phyloP scores from a whole-genome alignment of 2,113 vertebrate genomes.

The Alces alces region DNA sequence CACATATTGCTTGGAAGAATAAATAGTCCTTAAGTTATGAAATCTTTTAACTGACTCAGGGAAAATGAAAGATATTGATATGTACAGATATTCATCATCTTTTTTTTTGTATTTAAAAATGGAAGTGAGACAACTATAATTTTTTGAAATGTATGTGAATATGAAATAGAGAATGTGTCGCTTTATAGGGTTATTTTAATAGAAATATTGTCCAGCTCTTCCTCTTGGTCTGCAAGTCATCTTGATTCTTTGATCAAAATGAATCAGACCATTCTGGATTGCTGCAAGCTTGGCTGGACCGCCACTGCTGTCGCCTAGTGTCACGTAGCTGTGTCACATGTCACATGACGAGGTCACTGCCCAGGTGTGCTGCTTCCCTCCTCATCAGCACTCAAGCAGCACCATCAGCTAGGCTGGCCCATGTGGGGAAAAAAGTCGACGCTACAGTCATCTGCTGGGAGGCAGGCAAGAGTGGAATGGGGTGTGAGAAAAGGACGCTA shows the following conservation, averaged over 20 bases:
- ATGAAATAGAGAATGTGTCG: not conserved
- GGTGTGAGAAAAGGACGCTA: not conserved
- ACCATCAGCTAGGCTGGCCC: not conserved
- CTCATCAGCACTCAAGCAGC: not conserved
- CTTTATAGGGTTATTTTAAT: not conserved
- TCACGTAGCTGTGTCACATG: not conserved
- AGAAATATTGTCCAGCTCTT: not conserved
- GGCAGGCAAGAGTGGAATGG: not conserved
- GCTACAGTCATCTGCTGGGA: not conserved
- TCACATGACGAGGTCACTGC: slow-evolving; percentile 20
- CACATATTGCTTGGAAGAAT: not conserved
- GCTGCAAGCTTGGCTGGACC: not conserved
- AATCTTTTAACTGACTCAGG: not conserved
- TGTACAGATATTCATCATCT: not conserved
- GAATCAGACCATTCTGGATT: not conserved
- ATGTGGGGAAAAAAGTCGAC: not conserved
- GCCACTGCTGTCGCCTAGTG: not conserved
- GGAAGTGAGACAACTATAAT: not conserved
- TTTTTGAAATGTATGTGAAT: not conserved
- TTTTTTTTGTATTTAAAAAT: not conserved
- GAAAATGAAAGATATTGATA: not conserved
- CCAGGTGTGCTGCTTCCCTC: not conserved
- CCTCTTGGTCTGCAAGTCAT: slow-evolving; percentile 6
- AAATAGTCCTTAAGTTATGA: not conserved
- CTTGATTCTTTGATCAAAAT: not conserved